Evolutionary conservation across 2,113 vertebrate genomes (phyloP).

Genomic region (Archilochus colubris): DNA sequence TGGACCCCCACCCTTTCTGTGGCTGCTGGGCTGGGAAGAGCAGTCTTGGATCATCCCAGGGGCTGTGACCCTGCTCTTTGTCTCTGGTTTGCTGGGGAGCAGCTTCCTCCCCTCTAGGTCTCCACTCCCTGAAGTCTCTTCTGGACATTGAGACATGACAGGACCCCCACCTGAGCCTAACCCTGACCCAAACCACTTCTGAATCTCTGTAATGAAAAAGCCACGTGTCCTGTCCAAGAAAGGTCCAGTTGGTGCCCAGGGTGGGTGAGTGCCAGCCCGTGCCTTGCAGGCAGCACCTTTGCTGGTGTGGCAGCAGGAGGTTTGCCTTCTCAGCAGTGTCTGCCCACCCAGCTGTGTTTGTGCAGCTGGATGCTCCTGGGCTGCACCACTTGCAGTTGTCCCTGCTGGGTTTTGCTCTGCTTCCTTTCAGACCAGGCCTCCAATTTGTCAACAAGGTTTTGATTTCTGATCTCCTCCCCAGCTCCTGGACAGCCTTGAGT

Average conservation of each 20-base stretch:
- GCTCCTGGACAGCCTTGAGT: background rate
- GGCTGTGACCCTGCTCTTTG: background rate
- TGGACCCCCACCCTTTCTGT: background rate
- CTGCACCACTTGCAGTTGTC: background rate
- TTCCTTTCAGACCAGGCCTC: background rate
- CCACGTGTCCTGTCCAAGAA: background rate
- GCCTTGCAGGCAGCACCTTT: background rate
- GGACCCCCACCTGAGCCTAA: background rate
- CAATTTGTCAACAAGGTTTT: background rate
- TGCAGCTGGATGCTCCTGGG: background rate
- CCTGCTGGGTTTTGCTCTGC: background rate
- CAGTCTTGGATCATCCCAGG: background rate
- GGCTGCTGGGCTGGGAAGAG: background rate
- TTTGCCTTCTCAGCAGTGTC: background rate
- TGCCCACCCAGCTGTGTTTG: background rate
- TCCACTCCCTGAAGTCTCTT: background rate
- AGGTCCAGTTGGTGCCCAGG: fast-evolving
- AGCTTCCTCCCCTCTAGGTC: background rate
- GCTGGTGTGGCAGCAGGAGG: background rate
- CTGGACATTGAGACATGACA: background rate
- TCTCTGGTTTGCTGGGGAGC: background rate
- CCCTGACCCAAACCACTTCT: background rate
- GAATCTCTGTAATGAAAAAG: background rate
- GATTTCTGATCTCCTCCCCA: background rate
- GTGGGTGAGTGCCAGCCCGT: fast-evolving